Percentiles rank a stretch among this genome's conserved stretches.
These are phyloP conservation scores for Nannobrachium achirus DNA, from an alignment of 2,113 vertebrate genomes.

Conservation along the genomic window DNA sequence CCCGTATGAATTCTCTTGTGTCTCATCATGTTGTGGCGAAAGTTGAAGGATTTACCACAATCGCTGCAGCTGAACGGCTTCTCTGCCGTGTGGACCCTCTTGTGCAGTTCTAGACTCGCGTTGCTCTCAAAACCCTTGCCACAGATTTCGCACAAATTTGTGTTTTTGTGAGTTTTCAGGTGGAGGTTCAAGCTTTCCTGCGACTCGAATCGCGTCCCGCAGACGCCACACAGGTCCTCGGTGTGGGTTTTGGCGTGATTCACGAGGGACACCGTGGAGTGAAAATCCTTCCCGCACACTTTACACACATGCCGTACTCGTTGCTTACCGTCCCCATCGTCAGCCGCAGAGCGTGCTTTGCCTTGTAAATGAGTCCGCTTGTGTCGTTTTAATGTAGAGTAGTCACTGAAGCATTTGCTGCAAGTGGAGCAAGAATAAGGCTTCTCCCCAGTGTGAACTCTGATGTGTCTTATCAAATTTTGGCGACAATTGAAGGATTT, in stretches of 20 bases:
- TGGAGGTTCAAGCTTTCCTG: conserved; percentile 39
- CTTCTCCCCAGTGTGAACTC: conserved; percentile 68
- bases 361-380: conserved; percentile 27
- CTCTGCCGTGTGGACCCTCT: conserved; percentile 61
- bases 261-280: conserved; percentile 52
- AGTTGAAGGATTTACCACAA: conserved; percentile 68
- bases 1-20: conserved; percentile 53
- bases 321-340: background rate
- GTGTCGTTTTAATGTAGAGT: conserved; percentile 57
- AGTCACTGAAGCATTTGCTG: conserved; percentile 53
- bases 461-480: conserved; percentile 67
- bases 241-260: conserved; percentile 56
- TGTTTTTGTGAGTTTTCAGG: conserved; percentile 56
- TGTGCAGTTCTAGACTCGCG: conserved; percentile 55
- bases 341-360: background rate
- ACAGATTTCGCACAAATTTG: conserved; percentile 58
- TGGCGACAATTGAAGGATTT: conserved; percentile 68
- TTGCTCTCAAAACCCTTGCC: conserved; percentile 59
- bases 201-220: conserved; percentile 31
- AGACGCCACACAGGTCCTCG: conserved; percentile 41
- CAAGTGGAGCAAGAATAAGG: conserved; percentile 64
- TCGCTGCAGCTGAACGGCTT: conserved; percentile 63
- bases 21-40: conserved; percentile 64
- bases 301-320: conserved; percentile 25
- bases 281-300: conserved; percentile 57